Evolutionary conservation across 2,888 invertebrate genomes (phyloP), one percentile per base, ranked within the genome.

Genomic region (Drosophila basisetae): DNA sequence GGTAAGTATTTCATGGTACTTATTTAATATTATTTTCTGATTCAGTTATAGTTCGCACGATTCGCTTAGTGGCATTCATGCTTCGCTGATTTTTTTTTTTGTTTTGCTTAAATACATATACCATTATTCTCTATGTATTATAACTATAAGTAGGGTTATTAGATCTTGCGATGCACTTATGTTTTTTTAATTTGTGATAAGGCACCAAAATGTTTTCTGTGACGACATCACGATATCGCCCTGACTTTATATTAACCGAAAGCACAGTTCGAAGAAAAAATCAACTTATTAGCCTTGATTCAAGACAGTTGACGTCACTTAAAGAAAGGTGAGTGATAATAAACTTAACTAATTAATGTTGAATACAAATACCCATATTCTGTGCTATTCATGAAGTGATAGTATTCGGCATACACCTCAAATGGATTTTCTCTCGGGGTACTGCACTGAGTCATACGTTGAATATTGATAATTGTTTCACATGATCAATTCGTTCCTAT

Each of bases 141-240:
- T 16, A 31, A 31, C 10, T 31, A 10, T 31, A 3, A 31, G 10
- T 10, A 33, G 33, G 33, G 33, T 11, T 16, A 39, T n/a, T n/a
- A 41, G 4, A 41, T 18, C 2, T 31, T 16, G 13, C 7, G 6
- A 13, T 16, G 5, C 10, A 35, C 16, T 5, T 37, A 18, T n/a
- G 31, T 30, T 22, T 22, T 31, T 63, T 11, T 54, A 22, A 43
- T 16, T 47, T 16, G 4, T 47, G 16, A 47, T 25, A 31, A 96
- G 96, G 94, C 56, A 94, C 94, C 82, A 95, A 95, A 73, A 92
- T 94, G 16, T 96, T 95, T 91, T 79, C 90, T 0, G 94, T 95
- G 0, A 94, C 93, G 0, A 92, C 94, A 64, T 97, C 97, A 0
- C 94, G 94, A 30, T 97, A 97, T 91, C 95, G 96, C 4, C 94